phyloP scores from a whole-genome alignment of 2,888 invertebrate genomes.

The Anthrax anthrax region DNA sequence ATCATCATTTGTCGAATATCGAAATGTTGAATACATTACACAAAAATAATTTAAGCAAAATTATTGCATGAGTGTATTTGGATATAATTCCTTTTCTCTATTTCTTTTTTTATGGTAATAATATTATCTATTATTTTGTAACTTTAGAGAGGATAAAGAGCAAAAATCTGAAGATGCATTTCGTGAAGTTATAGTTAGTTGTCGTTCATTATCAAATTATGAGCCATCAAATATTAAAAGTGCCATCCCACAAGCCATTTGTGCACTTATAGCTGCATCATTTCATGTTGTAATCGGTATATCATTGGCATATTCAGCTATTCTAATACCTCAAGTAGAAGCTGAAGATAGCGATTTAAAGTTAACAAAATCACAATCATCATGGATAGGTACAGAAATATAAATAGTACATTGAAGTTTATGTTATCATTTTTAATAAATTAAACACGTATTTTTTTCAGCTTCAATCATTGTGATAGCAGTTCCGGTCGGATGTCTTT shows the following conservation, averaged over 20 bases:
- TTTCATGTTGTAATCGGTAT: constrained; percentile 46
- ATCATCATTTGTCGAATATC: too few species aligned
- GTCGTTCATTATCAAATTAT: constrained; percentile 33
- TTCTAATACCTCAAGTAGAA: constrained; percentile 37
- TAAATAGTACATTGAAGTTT: not conserved
- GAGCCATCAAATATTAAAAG: constrained; percentile 29
- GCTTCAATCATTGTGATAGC: constrained; percentile 43
- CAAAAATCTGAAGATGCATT: constrained; percentile 32
- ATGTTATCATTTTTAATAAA: not conserved
- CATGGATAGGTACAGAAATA: constrained; percentile 38
- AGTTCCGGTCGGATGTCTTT: constrained; percentile 39
- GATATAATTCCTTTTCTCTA: too few species aligned
- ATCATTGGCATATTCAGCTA: constrained; percentile 42
- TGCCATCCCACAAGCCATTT: constrained; percentile 35
- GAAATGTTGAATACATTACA: too few species aligned
- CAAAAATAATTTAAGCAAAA: too few species aligned
- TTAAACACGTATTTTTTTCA: constrained; percentile 18
- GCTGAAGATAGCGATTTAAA: constrained; percentile 8
- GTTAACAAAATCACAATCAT: constrained; percentile 31
- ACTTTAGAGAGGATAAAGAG: constrained; percentile 17
- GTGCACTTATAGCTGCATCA: constrained; percentile 39
- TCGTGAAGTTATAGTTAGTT: constrained; percentile 34
- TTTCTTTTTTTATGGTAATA: too few species aligned
- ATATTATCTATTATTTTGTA: too few species aligned
- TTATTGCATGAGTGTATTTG: too few species aligned